phyloP scores from a whole-genome alignment of 2,888 invertebrate species.

The Metellina segmentata region DNA sequence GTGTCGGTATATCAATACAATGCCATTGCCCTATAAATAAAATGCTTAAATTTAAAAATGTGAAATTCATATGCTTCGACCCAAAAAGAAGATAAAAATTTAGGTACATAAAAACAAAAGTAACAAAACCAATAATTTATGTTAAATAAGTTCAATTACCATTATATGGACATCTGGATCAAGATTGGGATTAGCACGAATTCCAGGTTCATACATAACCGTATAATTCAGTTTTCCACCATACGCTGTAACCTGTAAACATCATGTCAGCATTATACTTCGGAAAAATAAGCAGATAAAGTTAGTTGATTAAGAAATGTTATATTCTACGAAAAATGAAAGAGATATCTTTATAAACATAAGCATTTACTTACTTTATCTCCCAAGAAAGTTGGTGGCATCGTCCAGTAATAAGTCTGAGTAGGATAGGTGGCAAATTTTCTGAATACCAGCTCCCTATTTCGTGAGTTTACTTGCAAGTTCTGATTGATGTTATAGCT shows the following conservation, averaged over 20 bases:
- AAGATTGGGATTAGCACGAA: conserved; percentile 88
- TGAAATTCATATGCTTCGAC: neutral
- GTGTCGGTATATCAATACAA: conserved; percentile 89
- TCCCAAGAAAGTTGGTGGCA: conserved; percentile 90
- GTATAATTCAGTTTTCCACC: conserved; percentile 93
- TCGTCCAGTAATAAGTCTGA: conserved; percentile 87
- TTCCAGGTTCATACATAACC: conserved; percentile 88
- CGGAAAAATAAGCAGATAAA: neutral
- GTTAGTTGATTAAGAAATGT: neutral
- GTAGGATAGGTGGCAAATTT: conserved; percentile 82
- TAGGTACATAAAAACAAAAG: neutral
- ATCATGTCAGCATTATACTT: neutral
- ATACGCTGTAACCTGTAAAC: conserved; percentile 86
- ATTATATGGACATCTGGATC: conserved; percentile 94
- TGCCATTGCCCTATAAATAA: conserved; percentile 82
- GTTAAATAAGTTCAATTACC: conserved; percentile 83
- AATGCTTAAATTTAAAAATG: neutral
- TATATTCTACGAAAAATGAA: neutral
- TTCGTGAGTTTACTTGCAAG: conserved; percentile 79
- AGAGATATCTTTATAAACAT: neutral
- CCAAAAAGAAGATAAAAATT: neutral
- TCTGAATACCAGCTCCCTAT: conserved; percentile 85
- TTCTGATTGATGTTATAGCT: conserved; percentile 80
- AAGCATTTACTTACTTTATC: conserved; percentile 85
- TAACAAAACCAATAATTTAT: neutral